A percentile compares a stretch with the other conserved stretches of the same genome.
Conservation (phyloP, 2,888 invertebrate genomes). For the Melangyna quadrimaculata region DNA sequence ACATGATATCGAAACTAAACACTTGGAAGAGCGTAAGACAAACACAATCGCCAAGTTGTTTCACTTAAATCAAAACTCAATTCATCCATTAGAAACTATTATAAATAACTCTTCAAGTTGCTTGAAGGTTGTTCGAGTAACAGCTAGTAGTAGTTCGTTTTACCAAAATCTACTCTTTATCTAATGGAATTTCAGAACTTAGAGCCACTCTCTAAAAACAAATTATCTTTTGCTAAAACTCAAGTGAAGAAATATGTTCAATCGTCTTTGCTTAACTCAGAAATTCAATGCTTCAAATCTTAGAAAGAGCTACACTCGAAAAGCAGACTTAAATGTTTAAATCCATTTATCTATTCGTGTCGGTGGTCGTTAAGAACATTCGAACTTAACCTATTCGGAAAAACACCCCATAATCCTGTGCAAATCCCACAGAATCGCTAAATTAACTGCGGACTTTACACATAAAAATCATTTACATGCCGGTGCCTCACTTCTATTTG, state of each 20-base stretch:
- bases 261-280: background rate
- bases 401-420: no score
- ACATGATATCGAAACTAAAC: background rate
- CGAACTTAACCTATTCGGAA: background rate
- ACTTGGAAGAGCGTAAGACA: slow-evolving; percentile 15
- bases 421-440: no score
- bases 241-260: background rate
- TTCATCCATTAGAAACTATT: background rate
- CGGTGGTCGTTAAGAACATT: slow-evolving; percentile 17
- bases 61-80: background rate
- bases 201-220: background rate
- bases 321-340: background rate
- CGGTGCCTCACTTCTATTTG: slow-evolving; percentile 5
- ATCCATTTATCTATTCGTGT: slow-evolving; percentile 21
- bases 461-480: no score
- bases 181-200: background rate
- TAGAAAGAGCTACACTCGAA: background rate
- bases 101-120: slow-evolving; percentile 2
- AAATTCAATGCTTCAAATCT: background rate
- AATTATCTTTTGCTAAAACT: background rate
- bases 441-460: no score
- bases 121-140: background rate
- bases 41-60: background rate
- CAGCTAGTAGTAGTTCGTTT: background rate
- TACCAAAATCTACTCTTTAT: background rate